A percentile compares a stretch with the other conserved stretches of the same genome.
phyloP scores from a whole-genome alignment of 2,797 vertebrate genomes.

The Micrastur ruficollis region DNA sequence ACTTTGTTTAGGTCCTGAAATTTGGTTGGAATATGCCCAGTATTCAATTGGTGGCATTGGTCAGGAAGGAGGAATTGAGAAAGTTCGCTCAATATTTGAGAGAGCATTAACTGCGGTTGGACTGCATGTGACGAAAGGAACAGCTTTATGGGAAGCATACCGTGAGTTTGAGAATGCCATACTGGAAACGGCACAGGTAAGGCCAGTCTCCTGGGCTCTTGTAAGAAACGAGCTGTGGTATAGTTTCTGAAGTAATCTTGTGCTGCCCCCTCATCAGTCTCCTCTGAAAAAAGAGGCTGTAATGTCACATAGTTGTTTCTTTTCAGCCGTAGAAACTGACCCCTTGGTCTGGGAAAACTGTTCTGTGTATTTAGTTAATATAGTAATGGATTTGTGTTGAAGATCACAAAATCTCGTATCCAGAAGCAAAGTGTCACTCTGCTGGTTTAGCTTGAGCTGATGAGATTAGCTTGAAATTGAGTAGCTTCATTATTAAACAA shows the following conservation, averaged over 20 bases:
- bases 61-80: slow-evolving; percentile 88
- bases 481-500: accelerated
- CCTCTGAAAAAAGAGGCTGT: background rate
- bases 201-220: background rate
- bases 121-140: slow-evolving; percentile 92
- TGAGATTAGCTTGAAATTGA: background rate
- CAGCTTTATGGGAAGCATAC: slow-evolving; percentile 92
- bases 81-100: slow-evolving; percentile 89
- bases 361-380: background rate
- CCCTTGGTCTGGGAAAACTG: background rate
- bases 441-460: background rate
- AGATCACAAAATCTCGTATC: background rate
- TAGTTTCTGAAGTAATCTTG: background rate
- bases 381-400: background rate
- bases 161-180: slow-evolving; percentile 96
- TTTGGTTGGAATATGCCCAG: slow-evolving; percentile 96
- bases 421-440: background rate
- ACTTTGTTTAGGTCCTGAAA: slow-evolving; percentile 86
- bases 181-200: slow-evolving; percentile 90
- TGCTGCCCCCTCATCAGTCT: background rate
- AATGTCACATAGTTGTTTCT: accelerated
- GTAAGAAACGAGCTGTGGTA: background rate
- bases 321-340: background rate
- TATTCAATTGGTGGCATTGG: slow-evolving; percentile 96
- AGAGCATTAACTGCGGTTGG: slow-evolving; percentile 90